These are phyloP conservation scores for Capromys pilorides DNA, from an alignment of 2,797 vertebrate species.

Conservation along the genomic window DNA sequence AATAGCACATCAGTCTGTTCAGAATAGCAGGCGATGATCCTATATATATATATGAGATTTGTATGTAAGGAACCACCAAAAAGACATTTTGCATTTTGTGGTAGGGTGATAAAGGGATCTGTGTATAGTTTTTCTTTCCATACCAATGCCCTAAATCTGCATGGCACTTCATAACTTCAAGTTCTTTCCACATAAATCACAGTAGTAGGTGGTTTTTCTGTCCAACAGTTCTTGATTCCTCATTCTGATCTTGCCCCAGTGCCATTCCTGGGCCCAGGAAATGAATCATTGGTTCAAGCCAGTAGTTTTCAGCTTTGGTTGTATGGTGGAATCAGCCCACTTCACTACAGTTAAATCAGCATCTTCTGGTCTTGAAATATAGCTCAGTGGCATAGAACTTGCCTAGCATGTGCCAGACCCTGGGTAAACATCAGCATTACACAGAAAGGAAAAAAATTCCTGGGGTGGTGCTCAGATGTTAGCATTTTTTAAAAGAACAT, in stretches of 20 bases:
- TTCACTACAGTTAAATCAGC: background rate
- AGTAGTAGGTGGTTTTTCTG: background rate
- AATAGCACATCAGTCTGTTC: background rate
- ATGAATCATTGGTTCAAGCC: background rate
- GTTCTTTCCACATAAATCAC: slow-evolving; percentile 49
- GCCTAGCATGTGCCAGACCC: background rate
- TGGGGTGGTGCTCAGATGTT: background rate
- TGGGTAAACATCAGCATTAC: background rate
- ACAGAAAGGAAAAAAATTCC: background rate
- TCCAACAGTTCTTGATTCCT: background rate
- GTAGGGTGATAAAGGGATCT: background rate
- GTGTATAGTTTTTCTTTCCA: background rate
- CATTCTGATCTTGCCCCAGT: slow-evolving; percentile 17
- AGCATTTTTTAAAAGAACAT: background rate
- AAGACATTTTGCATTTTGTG: background rate
- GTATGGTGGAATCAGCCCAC: background rate
- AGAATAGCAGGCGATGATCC: background rate
- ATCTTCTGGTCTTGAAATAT: background rate
- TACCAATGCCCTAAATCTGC: background rate
- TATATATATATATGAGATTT: background rate
- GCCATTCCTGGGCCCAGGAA: background rate
- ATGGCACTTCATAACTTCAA: slow-evolving; percentile 46
- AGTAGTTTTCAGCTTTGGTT: background rate
- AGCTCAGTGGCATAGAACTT: background rate
- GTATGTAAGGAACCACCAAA: background rate